Conservation (phyloP, 2,888 invertebrate species). For the Chrysolina americana region DNA sequence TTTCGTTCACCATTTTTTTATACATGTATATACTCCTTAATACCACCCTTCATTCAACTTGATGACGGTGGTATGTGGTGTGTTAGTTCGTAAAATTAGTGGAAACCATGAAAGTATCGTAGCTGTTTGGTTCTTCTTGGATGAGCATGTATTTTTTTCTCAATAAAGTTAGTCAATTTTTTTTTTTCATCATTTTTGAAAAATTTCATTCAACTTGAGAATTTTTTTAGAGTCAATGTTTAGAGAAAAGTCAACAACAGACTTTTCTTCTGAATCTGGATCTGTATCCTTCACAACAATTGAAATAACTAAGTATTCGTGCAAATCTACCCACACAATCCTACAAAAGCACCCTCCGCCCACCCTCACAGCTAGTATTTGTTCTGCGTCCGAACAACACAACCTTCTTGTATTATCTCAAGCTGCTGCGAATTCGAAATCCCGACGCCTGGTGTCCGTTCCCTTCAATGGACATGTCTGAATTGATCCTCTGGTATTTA, state of each 20-base stretch:
- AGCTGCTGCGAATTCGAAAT: conserved; percentile 2
- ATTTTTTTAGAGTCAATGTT: neutral
- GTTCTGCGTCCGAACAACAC: neutral
- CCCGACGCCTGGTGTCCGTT: neutral
- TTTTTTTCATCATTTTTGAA: no score
- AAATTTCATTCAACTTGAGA: no score
- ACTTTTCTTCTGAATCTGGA: no score
- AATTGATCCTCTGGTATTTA: conserved; percentile 61
- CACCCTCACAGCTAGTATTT: neutral
- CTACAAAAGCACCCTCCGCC: conserved; percentile 5
- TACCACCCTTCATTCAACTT: no score
- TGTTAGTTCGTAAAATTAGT: no score
- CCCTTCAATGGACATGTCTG: conserved; percentile 21
- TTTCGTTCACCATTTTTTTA: no score
- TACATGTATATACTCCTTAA: no score
- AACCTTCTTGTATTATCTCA: neutral
- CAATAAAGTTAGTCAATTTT: no score
- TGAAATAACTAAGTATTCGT: neutral
- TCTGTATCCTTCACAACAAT: neutral
- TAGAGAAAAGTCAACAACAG: neutral
- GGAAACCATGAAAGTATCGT: no score
- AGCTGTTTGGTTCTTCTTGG: no score
- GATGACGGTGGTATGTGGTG: no score
- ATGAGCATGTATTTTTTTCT: no score
- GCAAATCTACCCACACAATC: neutral